Conservation (phyloP, 2,113 vertebrate genomes). For the Coregonus clupeaformis region DNA sequence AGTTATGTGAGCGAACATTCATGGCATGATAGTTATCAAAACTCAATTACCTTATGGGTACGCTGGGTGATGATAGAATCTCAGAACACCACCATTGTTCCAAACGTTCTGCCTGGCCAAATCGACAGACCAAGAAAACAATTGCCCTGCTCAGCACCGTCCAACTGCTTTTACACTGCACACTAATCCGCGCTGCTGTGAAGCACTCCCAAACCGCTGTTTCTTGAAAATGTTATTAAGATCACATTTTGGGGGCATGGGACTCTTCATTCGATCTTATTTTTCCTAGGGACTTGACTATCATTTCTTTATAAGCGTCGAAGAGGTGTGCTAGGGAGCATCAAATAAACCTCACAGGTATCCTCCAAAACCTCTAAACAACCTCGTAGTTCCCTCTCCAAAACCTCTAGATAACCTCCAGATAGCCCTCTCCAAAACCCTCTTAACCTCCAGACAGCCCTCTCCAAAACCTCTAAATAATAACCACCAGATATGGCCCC, state of each 20-base stretch:
- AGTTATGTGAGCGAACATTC: slow-evolving; percentile 22
- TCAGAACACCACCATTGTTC: slow-evolving; percentile 35
- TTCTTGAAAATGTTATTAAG: neutral
- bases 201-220: slow-evolving; percentile 16
- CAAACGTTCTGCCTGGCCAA: slow-evolving; percentile 39
- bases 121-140: slow-evolving; percentile 33
- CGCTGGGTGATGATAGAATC: slow-evolving; percentile 40
- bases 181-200: too few species aligned
- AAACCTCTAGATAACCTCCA: neutral
- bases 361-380: neutral
- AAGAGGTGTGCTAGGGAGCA: too few species aligned
- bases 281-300: slow-evolving; percentile 12
- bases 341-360: neutral
- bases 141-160: neutral
- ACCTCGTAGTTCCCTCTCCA: neutral
- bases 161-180: slow-evolving; percentile 27
- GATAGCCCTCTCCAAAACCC: too few species aligned
- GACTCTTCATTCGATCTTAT: slow-evolving; percentile 12
- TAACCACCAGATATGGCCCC: neutral
- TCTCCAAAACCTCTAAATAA: neutral
- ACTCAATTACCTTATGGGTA: slow-evolving; percentile 37
- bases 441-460: neutral
- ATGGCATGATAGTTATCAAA: slow-evolving; percentile 38
- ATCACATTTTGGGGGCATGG: slow-evolving; percentile 18
- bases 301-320: too few species aligned